Conservation (phyloP, 2,888 invertebrate species). For the Drosophila bunnanda region DNA sequence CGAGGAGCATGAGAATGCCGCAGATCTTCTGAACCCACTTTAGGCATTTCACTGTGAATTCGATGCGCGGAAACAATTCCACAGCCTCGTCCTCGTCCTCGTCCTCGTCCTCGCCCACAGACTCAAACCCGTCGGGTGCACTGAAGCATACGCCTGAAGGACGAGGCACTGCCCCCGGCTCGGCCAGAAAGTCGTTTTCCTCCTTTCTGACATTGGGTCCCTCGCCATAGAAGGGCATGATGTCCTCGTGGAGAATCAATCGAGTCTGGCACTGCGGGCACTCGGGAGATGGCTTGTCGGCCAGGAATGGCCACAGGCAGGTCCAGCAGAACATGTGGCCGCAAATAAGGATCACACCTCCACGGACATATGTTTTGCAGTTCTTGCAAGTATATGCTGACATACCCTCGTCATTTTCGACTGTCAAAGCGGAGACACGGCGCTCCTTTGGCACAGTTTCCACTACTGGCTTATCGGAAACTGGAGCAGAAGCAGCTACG, state of each 20-base stretch:
- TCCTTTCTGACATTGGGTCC: slow-evolving; percentile 35
- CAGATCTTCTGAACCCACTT: not conserved
- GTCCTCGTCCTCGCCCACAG: not conserved
- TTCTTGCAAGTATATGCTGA: slow-evolving; percentile 39
- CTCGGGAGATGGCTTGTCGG: accelerated
- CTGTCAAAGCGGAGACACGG: too few relatives aligned
- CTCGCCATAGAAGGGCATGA: slow-evolving; percentile 50
- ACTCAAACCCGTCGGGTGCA: not conserved
- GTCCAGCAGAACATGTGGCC: slow-evolving; percentile 66
- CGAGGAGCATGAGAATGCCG: not conserved
- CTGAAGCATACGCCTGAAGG: not conserved
- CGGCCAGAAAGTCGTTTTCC: not conserved
- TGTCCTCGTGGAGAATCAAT: slow-evolving; percentile 61
- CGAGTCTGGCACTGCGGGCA: slow-evolving; percentile 49
- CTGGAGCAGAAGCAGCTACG: not conserved
- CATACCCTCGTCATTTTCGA: not conserved
- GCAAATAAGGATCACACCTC: slow-evolving; percentile 62
- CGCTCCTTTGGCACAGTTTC: not conserved
- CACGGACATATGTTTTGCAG: slow-evolving; percentile 31
- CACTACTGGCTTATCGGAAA: too few relatives aligned
- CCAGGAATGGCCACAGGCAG: slow-evolving; percentile 55
- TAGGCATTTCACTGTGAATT: not conserved
- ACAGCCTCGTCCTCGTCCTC: not conserved
- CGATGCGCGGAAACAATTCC: not conserved
- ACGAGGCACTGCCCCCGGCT: not conserved